phyloP scores from a whole-genome alignment of 2,888 invertebrate genomes.

The Plemyria rubiginata region DNA sequence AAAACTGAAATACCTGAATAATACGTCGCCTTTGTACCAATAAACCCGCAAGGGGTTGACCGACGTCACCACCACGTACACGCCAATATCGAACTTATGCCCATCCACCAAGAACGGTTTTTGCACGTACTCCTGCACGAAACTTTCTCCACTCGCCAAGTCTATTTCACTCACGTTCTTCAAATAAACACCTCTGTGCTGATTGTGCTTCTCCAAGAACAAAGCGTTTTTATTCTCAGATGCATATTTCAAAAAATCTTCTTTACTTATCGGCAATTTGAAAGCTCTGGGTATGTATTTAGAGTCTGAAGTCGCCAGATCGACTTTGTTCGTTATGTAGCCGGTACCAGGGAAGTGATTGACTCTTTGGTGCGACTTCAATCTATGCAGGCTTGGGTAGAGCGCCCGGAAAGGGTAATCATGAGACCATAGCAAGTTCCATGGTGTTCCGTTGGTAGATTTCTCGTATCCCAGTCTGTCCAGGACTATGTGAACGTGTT shows the following conservation, averaged over 20 bases:
- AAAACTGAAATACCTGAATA: conserved; percentile 88
- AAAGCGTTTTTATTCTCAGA: conserved; percentile 86
- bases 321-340: conserved; percentile 95
- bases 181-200: conserved; percentile 94
- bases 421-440: conserved; percentile 97
- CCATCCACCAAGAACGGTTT: conserved; percentile 96
- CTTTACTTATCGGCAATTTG: conserved; percentile 90
- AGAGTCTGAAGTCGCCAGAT: conserved; percentile 91
- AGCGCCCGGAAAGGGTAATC: conserved; percentile 93
- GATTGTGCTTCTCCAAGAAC: conserved; percentile 97
- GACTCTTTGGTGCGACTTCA: conserved; percentile 91
- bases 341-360: conserved; percentile 98
- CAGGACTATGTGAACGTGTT: conserved; percentile 92
- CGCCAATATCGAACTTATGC: conserved; percentile 98
- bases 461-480: conserved; percentile 89
- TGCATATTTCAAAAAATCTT: conserved; percentile 88
- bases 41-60: conserved; percentile 95
- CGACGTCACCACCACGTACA: conserved; percentile 96
- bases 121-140: conserved; percentile 96
- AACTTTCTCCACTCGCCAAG: conserved; percentile 88
- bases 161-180: conserved; percentile 89
- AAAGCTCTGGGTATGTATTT: conserved; percentile 95
- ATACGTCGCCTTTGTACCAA: conserved; percentile 94
- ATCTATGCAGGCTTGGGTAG: conserved; percentile 76
- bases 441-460: conserved; percentile 84